Conservation (phyloP, 2,888 invertebrate genomes). For the Temnothorax rugatulus region DNA sequence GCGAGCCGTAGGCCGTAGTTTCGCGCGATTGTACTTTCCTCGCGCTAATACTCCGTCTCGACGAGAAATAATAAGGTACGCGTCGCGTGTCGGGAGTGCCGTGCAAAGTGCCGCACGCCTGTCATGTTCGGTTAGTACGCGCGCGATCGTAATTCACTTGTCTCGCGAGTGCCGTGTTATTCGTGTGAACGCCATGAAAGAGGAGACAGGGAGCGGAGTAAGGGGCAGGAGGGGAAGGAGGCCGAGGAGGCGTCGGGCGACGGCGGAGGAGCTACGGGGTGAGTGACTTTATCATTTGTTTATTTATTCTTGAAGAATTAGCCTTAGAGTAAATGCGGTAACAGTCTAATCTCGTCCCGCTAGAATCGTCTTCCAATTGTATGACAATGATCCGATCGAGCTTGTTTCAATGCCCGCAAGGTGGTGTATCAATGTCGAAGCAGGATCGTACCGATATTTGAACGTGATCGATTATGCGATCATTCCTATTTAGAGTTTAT, state of each 20-base stretch:
- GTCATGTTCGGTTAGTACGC: background rate
- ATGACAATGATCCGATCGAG: background rate
- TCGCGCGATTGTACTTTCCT: background rate
- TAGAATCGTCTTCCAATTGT: background rate
- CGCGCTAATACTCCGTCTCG: background rate
- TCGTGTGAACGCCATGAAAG: background rate
- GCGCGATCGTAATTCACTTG: background rate
- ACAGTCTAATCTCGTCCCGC: background rate
- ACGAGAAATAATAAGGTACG: background rate
- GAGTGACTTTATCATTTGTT: constrained; percentile 8
- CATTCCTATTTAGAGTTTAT: background rate
- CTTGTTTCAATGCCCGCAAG: background rate
- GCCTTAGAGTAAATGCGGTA: background rate
- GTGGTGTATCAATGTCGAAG: background rate
- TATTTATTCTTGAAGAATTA: background rate
- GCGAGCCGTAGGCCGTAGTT: no score
- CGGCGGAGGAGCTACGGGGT: background rate
- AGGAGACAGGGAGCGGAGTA: no score
- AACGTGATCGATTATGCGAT: no score
- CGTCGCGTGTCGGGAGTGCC: background rate
- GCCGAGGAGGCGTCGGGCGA: background rate
- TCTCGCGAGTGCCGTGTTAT: background rate
- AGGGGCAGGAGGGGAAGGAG: background rate
- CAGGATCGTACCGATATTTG: background rate
- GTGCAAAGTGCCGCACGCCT: background rate